phyloP scores from a whole-genome alignment of 2,113 vertebrate genomes.

The Anser cygnoides region DNA sequence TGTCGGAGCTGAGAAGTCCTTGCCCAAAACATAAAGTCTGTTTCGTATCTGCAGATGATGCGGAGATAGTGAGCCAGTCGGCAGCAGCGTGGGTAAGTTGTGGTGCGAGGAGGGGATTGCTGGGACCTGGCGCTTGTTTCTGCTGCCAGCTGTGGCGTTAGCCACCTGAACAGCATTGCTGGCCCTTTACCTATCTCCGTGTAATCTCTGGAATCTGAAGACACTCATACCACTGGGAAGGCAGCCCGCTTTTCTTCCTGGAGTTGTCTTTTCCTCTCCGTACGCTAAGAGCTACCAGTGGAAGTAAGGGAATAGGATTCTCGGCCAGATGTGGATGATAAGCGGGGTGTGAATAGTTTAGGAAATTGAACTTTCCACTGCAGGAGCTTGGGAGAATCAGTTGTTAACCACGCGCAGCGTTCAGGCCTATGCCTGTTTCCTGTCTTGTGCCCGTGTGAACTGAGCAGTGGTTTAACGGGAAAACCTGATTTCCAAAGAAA shows the following conservation, averaged over 20 bases:
- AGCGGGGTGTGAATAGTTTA: neutral
- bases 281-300: fast-evolving
- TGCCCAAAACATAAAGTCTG: neutral
- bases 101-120: neutral
- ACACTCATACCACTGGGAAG: neutral
- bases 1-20: neutral
- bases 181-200: neutral
- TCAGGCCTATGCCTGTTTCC: neutral
- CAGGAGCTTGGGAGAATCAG: neutral
- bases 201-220: neutral
- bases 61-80: fast-evolving
- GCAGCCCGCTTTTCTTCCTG: neutral
- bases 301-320: neutral
- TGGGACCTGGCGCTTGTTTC: fast-evolving
- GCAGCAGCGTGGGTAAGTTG: neutral
- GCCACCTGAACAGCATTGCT: neutral
- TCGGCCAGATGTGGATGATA: neutral
- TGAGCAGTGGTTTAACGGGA: neutral
- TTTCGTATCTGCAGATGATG: neutral
- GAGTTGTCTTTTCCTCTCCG: neutral
- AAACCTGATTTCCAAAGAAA: neutral
- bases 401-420: neutral
- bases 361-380: neutral
- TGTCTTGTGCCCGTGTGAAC: neutral
- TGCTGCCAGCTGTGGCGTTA: neutral